Base-by-base conservation (phyloP, 2,888 invertebrate species). In the Amiota communis region DNA sequence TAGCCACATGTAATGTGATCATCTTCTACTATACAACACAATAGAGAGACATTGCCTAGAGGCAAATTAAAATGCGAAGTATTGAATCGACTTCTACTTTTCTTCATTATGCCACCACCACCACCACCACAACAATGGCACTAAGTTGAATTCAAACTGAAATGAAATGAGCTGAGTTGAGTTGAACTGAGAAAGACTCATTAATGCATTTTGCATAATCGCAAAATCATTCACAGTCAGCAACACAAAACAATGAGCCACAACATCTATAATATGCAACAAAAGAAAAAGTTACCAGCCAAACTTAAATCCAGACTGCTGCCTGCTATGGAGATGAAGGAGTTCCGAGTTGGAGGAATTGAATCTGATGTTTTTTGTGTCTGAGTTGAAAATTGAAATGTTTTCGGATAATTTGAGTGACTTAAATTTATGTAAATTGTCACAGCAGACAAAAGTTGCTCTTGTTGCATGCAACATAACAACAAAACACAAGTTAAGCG, bases 391-490 rank as follows among this genome's bases (percentile, higher is more conserved):
- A 36, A 82, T 80, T 81, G 81, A 86, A 83, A 86, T 87, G 84
- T 86, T 83, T 86, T 85, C 83, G 77, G 84, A 83, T 83, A 83
- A 83, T 83, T 86, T 86, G 84, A 87, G 85, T 82, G 83, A 82
- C 82, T 83, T 79, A 87, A 85, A 88, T 86, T 87, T 88, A 87
- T 88, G 87, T 87, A 88, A 87, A 87, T 87, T 88, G 83, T 85
- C 80, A 79, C 79, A 76, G 79, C 81, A 88, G 87, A 88, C 88
- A 81, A 81, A 71, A 71, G 74, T 56, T 56, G 17, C 36, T 36
- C 36, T 36, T 36, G 36, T 36, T 36, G 36, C 36, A 36, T 36
- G 36, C 53, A 51, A 20, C 20, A 59, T 59, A 69, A 70, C 23
- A 67, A 57, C 46, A 20, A 20, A 71, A 53, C 20, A 49, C 53